These are phyloP conservation scores for Epinotia demarniana DNA, from an alignment of 2,888 invertebrate species.

Conservation along the genomic window DNA sequence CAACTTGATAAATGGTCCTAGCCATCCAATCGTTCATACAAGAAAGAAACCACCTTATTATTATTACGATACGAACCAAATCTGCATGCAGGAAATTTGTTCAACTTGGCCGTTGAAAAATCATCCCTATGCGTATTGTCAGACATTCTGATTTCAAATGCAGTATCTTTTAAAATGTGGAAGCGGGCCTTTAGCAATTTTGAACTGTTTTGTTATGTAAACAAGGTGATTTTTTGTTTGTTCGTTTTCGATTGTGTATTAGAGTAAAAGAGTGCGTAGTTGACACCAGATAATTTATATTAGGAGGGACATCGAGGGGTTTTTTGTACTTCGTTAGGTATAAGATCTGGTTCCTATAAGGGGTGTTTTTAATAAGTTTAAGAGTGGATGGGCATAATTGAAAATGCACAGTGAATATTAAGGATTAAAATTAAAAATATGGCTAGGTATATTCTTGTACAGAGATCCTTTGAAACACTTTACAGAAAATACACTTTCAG, in stretches of 20 bases:
- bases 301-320: slow-evolving; percentile 48
- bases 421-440: slow-evolving; percentile 1
- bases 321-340: slow-evolving; percentile 45
- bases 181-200: slow-evolving; percentile 1
- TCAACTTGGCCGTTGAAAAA: slow-evolving; percentile 17
- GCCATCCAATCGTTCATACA: slow-evolving; percentile 41
- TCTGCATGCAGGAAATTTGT: not conserved
- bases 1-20: slow-evolving; percentile 68
- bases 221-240: slow-evolving; percentile 23
- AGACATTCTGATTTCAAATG: slow-evolving; percentile 30
- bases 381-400: slow-evolving; percentile 34
- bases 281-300: slow-evolving; percentile 73
- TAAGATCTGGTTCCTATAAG: slow-evolving; percentile 40
- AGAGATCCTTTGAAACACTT: not conserved
- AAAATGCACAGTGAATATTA: slow-evolving; percentile 18
- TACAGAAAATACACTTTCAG: not conserved
- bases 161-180: not conserved
- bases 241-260: slow-evolving; percentile 37
- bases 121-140: slow-evolving; percentile 29
- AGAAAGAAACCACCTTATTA: slow-evolving; percentile 47
- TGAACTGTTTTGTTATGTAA: not conserved
- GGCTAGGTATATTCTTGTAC: not conserved
- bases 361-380: slow-evolving; percentile 41
- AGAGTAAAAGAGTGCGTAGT: slow-evolving; percentile 57
- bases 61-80: not conserved